Conservation (phyloP, 2,113 vertebrate genomes). For the Oxyura jamaicensis region DNA sequence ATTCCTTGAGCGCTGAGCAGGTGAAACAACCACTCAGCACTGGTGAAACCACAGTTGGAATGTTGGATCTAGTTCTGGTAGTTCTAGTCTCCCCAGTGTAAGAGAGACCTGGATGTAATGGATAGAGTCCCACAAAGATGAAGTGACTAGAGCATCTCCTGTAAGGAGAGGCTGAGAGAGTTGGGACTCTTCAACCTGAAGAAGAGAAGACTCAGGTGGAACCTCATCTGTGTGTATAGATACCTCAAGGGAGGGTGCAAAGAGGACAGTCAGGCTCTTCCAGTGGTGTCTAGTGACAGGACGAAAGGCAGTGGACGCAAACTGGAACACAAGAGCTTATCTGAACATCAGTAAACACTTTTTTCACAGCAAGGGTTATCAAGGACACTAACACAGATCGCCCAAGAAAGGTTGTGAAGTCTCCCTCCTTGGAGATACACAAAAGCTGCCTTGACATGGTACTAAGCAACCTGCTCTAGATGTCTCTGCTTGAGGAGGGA, state of each 20-base stretch:
- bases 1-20: background rate
- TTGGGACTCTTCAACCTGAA: background rate
- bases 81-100: background rate
- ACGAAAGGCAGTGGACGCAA: background rate
- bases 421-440: background rate
- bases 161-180: background rate
- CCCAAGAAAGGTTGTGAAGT: background rate
- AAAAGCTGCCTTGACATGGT: background rate
- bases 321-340: background rate
- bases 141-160: background rate
- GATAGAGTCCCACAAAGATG: background rate
- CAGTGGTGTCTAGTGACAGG: background rate
- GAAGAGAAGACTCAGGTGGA: background rate
- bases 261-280: background rate
- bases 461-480: background rate
- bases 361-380: background rate
- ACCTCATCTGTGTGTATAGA: background rate
- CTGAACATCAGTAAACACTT: background rate
- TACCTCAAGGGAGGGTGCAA: background rate
- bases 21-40: background rate
- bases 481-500: background rate
- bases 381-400: background rate
- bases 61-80: background rate
- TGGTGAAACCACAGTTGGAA: background rate
- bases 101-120: background rate